These are phyloP conservation scores for Myotis daubentonii DNA, from an alignment of 2,797 vertebrate species.

Conservation along the genomic window DNA sequence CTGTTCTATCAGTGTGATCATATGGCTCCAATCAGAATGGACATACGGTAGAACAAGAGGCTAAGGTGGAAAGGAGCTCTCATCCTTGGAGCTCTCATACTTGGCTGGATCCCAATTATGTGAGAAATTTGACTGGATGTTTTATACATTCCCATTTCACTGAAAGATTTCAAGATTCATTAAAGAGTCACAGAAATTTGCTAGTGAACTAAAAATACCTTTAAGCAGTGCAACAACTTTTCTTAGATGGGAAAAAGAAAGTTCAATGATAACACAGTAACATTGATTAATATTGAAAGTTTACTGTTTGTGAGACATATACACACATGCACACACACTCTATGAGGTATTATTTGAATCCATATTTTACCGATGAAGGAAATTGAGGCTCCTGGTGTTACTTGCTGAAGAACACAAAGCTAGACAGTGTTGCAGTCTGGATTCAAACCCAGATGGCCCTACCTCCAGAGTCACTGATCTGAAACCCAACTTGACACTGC, in stretches of 20 bases:
- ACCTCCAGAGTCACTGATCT: neutral
- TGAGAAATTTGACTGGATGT: neutral
- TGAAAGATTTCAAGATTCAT: constrained; percentile 23
- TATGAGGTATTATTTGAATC: neutral
- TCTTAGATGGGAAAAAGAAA: neutral
- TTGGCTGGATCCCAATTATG: neutral
- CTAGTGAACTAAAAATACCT: neutral
- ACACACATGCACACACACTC: neutral
- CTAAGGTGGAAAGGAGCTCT: neutral
- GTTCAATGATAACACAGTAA: neutral
- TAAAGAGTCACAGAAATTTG: neutral
- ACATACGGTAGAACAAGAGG: neutral
- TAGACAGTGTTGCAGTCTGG: neutral
- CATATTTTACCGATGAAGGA: neutral
- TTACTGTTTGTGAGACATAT: neutral
- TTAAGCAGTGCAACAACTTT: neutral
- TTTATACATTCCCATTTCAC: constrained; percentile 7
- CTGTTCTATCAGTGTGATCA: neutral
- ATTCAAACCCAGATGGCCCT: neutral
- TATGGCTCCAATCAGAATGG: neutral
- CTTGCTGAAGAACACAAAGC: neutral
- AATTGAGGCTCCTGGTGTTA: neutral
- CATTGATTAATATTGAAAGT: neutral
- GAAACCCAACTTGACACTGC: neutral
- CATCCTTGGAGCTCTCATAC: neutral